Evolutionary conservation across 1,140 invertebrate species (phyloP), one percentile per base, ranked within the genome.

Genomic region (Aphis craccivora): DNA sequence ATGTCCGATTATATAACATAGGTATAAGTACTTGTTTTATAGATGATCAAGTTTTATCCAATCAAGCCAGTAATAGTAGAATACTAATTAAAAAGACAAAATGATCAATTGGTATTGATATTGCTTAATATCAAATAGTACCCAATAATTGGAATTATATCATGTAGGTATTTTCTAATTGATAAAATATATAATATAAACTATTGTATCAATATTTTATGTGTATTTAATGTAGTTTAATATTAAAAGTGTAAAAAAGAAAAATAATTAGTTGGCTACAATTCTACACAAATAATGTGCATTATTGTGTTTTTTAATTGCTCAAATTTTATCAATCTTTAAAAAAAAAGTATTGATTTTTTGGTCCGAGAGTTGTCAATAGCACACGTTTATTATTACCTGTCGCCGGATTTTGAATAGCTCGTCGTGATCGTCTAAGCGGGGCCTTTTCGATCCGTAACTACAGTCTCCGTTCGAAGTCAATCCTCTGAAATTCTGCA

Each of bases 361-460:
- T 18, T 76, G 11, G 60, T 11, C 18, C 1, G 43, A 6, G 30
- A 87, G 18, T 51, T 14, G 20, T 43, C 7, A 25, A 90, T 23
- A 23, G 37, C 2, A 48, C 2, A 51, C 8, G 23, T 14, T 48
- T 30, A 40, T 51, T 90, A 94, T 51, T 90, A 94, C 94, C 91
- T 94, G 94, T 92, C 93, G 90, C 14, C 93, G 90, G 20, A 93
- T 40, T 84, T 94, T 93, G 8, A 81, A 37, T 9, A 83, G 76
- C 2, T 94, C 84, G n/a, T 93, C 94, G 8, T 93, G 35, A 83
- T 91, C 84, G n/a, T 94, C 90, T 37, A 53, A 40, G 7, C 92
- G 55, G 4, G 55, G 92, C 37, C 94, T 94, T 45, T 93, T 94
- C 20, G 94, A 94, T 25, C 91, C 90, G 37, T 94, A 91, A 81